Evolutionary conservation across 2,888 invertebrate species (phyloP).

Genomic region (Lasioglossum calceatum): DNA sequence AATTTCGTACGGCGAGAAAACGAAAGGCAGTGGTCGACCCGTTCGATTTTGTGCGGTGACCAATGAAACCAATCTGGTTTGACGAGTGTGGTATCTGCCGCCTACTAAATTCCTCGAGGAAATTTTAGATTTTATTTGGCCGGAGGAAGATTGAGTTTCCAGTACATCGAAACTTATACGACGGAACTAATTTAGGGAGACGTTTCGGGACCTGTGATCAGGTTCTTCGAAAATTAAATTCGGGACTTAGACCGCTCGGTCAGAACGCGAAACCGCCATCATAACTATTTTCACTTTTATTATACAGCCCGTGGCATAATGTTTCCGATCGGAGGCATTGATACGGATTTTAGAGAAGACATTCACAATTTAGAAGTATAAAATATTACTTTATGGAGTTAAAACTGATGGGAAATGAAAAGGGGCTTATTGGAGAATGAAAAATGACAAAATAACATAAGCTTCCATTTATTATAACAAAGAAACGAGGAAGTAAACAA

Average conservation of each 20-base stretch:
- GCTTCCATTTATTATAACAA: too few relatives aligned
- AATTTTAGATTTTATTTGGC: slow-evolving; percentile 63
- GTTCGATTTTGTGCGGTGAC: background rate
- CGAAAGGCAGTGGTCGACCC: background rate
- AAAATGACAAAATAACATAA: too few relatives aligned
- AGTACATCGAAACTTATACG: slow-evolving; percentile 24
- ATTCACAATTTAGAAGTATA: too few relatives aligned
- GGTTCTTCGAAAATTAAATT: slow-evolving; percentile 17
- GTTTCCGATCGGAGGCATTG: too few relatives aligned
- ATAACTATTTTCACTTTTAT: too few relatives aligned
- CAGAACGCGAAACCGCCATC: background rate
- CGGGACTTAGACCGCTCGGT: background rate
- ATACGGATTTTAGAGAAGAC: too few relatives aligned
- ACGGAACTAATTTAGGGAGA: slow-evolving; percentile 54
- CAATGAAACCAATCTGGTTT: slow-evolving; percentile 24
- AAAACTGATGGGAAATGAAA: too few relatives aligned
- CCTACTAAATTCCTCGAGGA: slow-evolving; percentile 41
- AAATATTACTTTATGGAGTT: too few relatives aligned
- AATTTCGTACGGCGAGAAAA: background rate
- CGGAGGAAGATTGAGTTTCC: slow-evolving; percentile 52
- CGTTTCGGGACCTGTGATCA: slow-evolving; percentile 27
- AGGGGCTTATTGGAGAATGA: too few relatives aligned
- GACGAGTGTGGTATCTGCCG: slow-evolving; percentile 26
- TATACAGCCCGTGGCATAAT: too few relatives aligned
- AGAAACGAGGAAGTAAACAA: too few relatives aligned